These are phyloP conservation scores for Drosophila peninsularis DNA, from an alignment of 2,888 invertebrate genomes.

Conservation along the genomic window DNA sequence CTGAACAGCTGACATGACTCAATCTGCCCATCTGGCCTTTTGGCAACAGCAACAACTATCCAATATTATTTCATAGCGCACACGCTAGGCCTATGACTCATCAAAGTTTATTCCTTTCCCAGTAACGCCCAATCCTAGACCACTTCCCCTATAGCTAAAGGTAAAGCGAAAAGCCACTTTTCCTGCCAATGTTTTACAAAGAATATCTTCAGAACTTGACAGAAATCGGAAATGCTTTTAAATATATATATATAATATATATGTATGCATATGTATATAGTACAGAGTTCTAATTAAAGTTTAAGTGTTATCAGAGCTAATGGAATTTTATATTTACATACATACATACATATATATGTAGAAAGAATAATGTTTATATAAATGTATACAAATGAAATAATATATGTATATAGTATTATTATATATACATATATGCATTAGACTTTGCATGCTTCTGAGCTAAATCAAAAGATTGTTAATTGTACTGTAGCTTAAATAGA, in stretches of 20 bases:
- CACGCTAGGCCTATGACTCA: conserved; percentile 32
- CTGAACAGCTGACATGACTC: conserved; percentile 62
- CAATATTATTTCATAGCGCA: neutral
- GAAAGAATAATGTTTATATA: neutral
- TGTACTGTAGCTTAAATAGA: too few relatives aligned
- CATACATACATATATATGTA: neutral
- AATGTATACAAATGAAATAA: neutral
- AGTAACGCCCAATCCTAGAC: neutral
- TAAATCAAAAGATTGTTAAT: too few relatives aligned
- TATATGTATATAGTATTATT: neutral
- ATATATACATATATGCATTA: neutral
- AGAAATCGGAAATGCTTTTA: neutral
- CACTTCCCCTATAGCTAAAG: neutral
- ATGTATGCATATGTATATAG: too few relatives aligned
- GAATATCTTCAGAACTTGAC: conserved; percentile 1
- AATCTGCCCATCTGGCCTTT: conserved; percentile 23
- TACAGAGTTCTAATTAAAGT: neutral
- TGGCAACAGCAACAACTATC: neutral
- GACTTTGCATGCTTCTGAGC: too few relatives aligned
- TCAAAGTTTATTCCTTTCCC: conserved; percentile 1
- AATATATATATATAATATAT: neutral
- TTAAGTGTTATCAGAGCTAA: conserved; percentile 10
- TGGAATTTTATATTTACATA: neutral
- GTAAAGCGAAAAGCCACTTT: neutral
- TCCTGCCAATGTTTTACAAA: neutral